phyloP scores from a whole-genome alignment of 2,113 vertebrate species.

The Prunella himalayana region DNA sequence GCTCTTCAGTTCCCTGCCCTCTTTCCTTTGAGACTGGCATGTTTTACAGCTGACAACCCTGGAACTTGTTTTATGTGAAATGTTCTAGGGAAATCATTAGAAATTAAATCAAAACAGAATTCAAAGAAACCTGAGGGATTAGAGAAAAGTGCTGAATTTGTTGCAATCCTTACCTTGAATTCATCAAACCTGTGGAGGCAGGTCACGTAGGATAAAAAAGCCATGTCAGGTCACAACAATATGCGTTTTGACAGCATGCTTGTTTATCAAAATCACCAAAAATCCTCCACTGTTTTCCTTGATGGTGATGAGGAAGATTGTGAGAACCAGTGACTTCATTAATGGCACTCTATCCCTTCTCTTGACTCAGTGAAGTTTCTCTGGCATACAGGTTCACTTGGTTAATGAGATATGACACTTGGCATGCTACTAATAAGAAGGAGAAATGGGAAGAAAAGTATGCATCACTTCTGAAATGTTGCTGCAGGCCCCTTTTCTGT shows the following conservation, averaged over 20 bases:
- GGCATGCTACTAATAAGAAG: slow-evolving; percentile 51
- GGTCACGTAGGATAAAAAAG: not conserved
- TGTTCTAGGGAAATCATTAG: not conserved
- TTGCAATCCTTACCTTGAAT: not conserved
- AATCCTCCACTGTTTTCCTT: not conserved
- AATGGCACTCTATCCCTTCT: not conserved
- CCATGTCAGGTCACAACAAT: not conserved
- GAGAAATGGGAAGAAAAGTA: slow-evolving; percentile 32
- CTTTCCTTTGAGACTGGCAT: not conserved
- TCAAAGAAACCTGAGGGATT: not conserved
- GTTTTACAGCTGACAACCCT: not conserved
- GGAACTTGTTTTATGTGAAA: not conserved
- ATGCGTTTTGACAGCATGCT: not conserved
- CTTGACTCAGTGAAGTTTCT: not conserved
- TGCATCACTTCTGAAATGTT: slow-evolving; percentile 55
- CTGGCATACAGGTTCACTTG: not conserved
- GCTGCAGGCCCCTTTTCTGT: slow-evolving; percentile 53
- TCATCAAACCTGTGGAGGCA: not conserved
- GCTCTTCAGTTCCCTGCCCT: not conserved
- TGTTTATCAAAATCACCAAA: not conserved
- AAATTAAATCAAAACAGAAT: not conserved
- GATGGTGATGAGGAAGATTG: not conserved
- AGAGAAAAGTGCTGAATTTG: not conserved
- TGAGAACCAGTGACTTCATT: slow-evolving; percentile 4
- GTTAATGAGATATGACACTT: slow-evolving; percentile 61